Evolutionary conservation across 2,797 vertebrate genomes (phyloP), one percentile per base, ranked within the genome.

Genomic region (Bovichtus diacanthus): DNA sequence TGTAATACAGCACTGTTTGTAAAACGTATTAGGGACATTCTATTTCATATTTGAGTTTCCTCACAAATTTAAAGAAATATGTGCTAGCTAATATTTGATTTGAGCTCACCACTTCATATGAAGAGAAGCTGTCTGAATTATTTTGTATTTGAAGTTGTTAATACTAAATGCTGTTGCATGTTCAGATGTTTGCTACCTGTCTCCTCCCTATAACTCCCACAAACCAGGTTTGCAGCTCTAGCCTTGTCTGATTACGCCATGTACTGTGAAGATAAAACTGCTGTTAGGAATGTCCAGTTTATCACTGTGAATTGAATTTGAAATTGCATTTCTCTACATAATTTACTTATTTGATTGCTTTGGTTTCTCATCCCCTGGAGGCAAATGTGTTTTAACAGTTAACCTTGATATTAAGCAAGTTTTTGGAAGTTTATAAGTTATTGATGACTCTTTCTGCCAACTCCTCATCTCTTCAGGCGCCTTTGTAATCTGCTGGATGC

Each of bases 401-500:
- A 21, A 61, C 1, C 0, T 1, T 44, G 1, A 41, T 51, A 25
- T 60, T 36, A 44, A 70, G 25, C 34, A 61, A 70, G n/a, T 53
- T 25, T 38, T 3, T 63, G 19, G 1, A 25, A 44, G 25, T 39
- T 3, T 36, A 34, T 2, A 12, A 9, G 31, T 47, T 13, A 13
- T 65, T 51, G 19, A 55, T 29, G 29, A 46, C 65, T 53, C 3
- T 54, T 31, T 39, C 31, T 53, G 18, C 2, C 23, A 9, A 31
- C n/a, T n/a, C 21, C 86, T 10, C 72, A 18, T 80, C 60, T 38
- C 55, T 34, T 5, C 88, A 98, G 97, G 97, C 23, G 96, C 97
- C 0, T 99, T 99, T n/a, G 95, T 99, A 29, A 95, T 99, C 88
- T 99, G 97, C 88, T 99, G 98, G 97, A 99, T 97, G 0, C 97